Evolutionary conservation across 2,797 vertebrate genomes (phyloP).

Genomic region (Tangara arthus): DNA sequence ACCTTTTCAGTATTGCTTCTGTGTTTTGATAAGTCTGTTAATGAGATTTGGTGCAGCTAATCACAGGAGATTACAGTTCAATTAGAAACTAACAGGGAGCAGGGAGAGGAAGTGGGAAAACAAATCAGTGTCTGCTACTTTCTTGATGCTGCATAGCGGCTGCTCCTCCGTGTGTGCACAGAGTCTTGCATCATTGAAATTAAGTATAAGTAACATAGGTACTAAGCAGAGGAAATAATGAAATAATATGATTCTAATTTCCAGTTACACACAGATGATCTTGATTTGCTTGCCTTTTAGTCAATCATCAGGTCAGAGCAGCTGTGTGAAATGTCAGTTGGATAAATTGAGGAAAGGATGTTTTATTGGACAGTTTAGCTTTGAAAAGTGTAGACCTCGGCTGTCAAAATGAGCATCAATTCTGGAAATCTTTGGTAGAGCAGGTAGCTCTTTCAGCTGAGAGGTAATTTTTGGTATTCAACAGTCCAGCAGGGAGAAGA

Average conservation of each 20-base stretch:
- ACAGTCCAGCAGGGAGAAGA: neutral
- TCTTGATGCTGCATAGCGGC: neutral
- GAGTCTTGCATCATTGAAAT: neutral
- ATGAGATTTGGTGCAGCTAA: neutral
- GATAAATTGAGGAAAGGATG: neutral
- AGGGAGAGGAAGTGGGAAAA: neutral
- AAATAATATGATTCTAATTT: neutral
- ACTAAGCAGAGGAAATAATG: neutral
- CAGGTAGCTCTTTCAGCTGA: neutral
- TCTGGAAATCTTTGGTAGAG: neutral
- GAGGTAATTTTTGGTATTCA: neutral
- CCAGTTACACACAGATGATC: neutral
- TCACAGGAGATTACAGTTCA: neutral
- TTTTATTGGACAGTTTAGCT: neutral
- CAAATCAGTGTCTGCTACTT: neutral
- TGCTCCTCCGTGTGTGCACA: rapidly evolving
- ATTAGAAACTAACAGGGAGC: neutral
- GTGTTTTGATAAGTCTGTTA: neutral
- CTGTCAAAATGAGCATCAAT: neutral
- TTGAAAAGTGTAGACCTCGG: neutral
- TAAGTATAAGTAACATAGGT: neutral
- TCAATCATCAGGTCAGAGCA: neutral
- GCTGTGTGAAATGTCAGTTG: neutral
- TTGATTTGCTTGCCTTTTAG: neutral
- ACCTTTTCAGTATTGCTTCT: neutral